A percentile compares a stretch with the other conserved stretches of the same genome.
These are phyloP conservation scores for Drosophila emarginata DNA, from an alignment of 2,888 invertebrate genomes.

Conservation along the genomic window DNA sequence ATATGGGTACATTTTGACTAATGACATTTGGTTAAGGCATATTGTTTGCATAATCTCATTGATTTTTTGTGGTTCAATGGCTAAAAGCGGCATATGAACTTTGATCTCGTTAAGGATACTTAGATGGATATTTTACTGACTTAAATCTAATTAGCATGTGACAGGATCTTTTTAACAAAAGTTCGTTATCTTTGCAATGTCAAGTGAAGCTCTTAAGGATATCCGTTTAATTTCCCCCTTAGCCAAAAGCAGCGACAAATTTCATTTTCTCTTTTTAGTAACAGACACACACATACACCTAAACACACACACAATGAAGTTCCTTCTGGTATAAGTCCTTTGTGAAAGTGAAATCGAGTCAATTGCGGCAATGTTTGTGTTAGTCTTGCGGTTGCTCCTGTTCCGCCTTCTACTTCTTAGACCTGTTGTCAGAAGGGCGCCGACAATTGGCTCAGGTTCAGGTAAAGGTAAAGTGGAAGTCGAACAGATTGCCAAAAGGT, in stretches of 20 bases:
- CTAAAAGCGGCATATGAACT: neutral
- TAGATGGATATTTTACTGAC: too few relatives aligned
- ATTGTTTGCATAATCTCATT: conserved; percentile 66
- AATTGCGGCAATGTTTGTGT: conserved; percentile 68
- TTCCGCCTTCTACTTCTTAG: conserved; percentile 10
- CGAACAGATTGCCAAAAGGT: conserved; percentile 36
- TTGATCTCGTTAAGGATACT: neutral
- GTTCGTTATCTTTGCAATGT: conserved; percentile 30
- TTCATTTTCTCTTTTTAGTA: conserved; percentile 12
- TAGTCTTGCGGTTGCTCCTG: conserved; percentile 60
- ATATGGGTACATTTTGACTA: conserved; percentile 64
- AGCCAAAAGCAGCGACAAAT: conserved; percentile 31
- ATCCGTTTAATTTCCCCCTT: conserved; percentile 69
- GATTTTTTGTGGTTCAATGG: conserved; percentile 57
- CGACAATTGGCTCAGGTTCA: conserved; percentile 44
- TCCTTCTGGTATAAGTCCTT: conserved; percentile 23
- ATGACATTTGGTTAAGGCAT: conserved; percentile 47
- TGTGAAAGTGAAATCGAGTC: conserved; percentile 65
- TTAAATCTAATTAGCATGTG: conserved; percentile 1
- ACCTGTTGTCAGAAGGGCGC: conserved; percentile 8
- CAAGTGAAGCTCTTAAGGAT: conserved; percentile 45
- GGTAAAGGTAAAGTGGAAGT: conserved; percentile 47
- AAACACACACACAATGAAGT: conserved; percentile 29
- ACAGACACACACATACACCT: conserved; percentile 9
- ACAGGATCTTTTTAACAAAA: neutral